phyloP scores from a whole-genome alignment of 2,113 vertebrate species.

The Cettia cetti region DNA sequence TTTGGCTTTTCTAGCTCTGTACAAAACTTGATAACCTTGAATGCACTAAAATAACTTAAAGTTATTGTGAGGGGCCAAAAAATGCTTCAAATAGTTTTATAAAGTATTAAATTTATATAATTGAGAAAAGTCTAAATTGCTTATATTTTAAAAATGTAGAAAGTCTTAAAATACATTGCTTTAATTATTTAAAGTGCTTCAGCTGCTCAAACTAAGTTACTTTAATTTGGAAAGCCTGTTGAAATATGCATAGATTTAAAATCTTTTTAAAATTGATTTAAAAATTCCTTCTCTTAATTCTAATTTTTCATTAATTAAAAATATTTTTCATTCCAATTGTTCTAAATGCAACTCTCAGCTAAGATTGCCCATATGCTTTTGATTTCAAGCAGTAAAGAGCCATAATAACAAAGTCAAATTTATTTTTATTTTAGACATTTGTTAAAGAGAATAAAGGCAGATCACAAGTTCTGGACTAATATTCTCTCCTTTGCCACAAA shows the following conservation, averaged over 20 bases:
- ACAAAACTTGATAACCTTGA: neutral
- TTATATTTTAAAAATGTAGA: neutral
- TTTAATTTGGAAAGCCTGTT: slow-evolving; percentile 26
- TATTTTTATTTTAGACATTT: neutral
- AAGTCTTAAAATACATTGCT: slow-evolving; percentile 42
- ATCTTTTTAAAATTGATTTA: neutral
- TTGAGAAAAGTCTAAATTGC: neutral
- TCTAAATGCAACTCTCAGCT: neutral
- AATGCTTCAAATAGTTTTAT: neutral
- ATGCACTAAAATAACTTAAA: slow-evolving; percentile 20
- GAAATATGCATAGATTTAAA: neutral
- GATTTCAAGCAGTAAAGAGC: neutral
- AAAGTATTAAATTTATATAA: slow-evolving; percentile 21
- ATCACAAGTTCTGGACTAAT: neutral
- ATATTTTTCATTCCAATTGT: slow-evolving; percentile 9
- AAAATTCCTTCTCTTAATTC: neutral
- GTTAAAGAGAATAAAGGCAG: neutral
- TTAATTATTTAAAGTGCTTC: slow-evolving; percentile 31
- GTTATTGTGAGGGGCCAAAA: neutral
- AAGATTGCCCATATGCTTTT: neutral
- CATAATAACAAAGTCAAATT: neutral
- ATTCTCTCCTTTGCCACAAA: neutral
- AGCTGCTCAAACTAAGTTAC: neutral
- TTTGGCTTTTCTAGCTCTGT: slow-evolving; percentile 12
- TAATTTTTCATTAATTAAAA: slow-evolving; percentile 30